Base-by-base conservation (phyloP, 2,797 vertebrate genomes). In the Philypnodon macrostomus region DNA sequence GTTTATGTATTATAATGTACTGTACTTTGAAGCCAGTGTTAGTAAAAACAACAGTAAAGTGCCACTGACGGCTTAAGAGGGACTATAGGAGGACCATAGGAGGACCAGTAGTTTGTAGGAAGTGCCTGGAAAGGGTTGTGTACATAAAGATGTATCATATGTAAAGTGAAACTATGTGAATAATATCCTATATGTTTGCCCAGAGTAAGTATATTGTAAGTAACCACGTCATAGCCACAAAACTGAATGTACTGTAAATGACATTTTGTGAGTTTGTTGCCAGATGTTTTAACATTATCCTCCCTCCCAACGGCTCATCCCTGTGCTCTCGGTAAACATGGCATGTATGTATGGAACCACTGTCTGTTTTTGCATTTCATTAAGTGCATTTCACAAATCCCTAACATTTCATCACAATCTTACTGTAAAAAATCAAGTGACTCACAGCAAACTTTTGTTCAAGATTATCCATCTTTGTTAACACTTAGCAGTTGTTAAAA, bases 111-210 rank as follows among this genome's bases (percentile, higher is more conserved):
- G 41, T 58, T 68, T 69, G 60, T 60, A 38, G 77, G 73, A 87
- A 89, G 88, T 90, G 88, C 88, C 87, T 88, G 87, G 60, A 84
- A 34, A 66, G 72, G 70, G 81, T 54, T 42, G 56, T 90, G 87
- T 89, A 90, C 67, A 90, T 90, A 89, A 78, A 82, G 79, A 81
- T 90, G 87, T 90, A 90, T 87, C 88, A 88, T 88, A 80, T 80
- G 83, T 86, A 76, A 66, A 89, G 86, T 90, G 85, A 90, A 90
- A 91, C 63, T 84, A 69, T 90, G 86, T 90, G 86, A 88, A 90
- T 88, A 90, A 81, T 86, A 79, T 70, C 55, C 77, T 85, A 76
- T 81, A 75, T 88, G 86, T 86, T 88, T 78, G 78, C 83, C 59
- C 80, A 85, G 75, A 86, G 78, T 86, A 80, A 85, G 79, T 73